Conservation (phyloP, 2,797 vertebrate genomes). For the Melanotaenia nigrans region DNA sequence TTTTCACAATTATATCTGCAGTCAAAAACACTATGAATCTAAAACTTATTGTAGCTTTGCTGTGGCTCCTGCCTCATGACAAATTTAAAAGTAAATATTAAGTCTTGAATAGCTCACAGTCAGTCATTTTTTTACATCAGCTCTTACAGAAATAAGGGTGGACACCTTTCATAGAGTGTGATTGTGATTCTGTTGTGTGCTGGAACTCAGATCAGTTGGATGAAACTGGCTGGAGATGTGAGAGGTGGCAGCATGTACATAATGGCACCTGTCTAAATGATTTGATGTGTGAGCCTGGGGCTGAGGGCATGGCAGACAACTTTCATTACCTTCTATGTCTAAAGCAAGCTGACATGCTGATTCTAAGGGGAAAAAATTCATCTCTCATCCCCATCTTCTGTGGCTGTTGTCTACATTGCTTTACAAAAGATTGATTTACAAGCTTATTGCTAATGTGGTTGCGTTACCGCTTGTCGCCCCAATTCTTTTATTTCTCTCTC, state of each 20-base stretch:
- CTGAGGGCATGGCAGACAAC: background rate
- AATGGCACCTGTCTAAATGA: background rate
- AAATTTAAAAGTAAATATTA: background rate
- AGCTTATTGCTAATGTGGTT: background rate
- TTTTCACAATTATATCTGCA: no score
- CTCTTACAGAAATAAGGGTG: background rate
- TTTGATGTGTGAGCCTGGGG: background rate
- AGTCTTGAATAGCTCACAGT: background rate
- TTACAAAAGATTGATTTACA: background rate
- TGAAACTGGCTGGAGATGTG: background rate
- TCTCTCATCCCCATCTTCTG: background rate
- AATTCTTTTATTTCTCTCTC: background rate
- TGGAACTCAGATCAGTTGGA: background rate
- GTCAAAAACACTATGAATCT: no score
- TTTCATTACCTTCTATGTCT: background rate
- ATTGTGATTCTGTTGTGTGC: background rate
- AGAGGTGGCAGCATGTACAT: constrained; percentile 1
- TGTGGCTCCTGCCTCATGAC: background rate
- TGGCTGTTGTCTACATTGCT: background rate
- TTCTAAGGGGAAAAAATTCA: background rate
- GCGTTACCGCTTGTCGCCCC: no score
- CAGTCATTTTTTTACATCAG: background rate
- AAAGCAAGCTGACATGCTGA: background rate
- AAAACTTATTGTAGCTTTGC: background rate
- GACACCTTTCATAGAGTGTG: background rate